A percentile compares a stretch with the other conserved stretches of the same genome.
Conservation (phyloP, 2,797 vertebrate species). For the Pempheris klunzingeri region DNA sequence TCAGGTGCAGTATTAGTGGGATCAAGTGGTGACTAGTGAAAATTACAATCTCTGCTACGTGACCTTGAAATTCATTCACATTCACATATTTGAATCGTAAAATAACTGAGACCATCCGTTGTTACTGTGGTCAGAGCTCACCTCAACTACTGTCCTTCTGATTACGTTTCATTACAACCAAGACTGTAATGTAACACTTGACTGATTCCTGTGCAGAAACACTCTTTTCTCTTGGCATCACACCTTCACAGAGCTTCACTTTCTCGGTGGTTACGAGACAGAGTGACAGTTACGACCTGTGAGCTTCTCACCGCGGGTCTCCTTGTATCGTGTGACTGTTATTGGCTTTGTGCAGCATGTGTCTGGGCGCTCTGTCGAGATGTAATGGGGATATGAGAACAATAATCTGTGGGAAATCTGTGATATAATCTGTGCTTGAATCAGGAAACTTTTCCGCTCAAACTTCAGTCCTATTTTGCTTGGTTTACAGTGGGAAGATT, state of each 20-base stretch:
- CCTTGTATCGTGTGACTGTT: not conserved
- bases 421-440: not conserved
- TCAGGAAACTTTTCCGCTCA: not conserved
- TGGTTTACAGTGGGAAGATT: not conserved
- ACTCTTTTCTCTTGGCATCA: not conserved
- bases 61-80: slow-evolving; percentile 8
- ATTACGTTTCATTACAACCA: slow-evolving; percentile 17
- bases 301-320: slow-evolving; percentile 7
- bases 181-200: slow-evolving; percentile 15
- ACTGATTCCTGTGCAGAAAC: slow-evolving; percentile 12
- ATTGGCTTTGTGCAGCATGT: not conserved
- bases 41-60: not conserved
- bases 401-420: slow-evolving; percentile 8
- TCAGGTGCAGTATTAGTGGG: not conserved
- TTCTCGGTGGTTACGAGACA: slow-evolving; percentile 7
- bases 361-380: not conserved
- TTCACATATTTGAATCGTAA: not conserved
- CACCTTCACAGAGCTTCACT: not conserved
- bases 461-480: not conserved
- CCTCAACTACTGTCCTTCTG: slow-evolving; percentile 11
- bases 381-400: not conserved
- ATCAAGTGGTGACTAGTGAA: not conserved
- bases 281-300: slow-evolving; percentile 16
- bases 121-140: slow-evolving; percentile 4
- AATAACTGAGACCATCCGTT: not conserved